Evolutionary conservation across 2,113 vertebrate genomes (phyloP), one percentile per base, ranked within the genome.

Genomic region (Serilophus lunatus): DNA sequence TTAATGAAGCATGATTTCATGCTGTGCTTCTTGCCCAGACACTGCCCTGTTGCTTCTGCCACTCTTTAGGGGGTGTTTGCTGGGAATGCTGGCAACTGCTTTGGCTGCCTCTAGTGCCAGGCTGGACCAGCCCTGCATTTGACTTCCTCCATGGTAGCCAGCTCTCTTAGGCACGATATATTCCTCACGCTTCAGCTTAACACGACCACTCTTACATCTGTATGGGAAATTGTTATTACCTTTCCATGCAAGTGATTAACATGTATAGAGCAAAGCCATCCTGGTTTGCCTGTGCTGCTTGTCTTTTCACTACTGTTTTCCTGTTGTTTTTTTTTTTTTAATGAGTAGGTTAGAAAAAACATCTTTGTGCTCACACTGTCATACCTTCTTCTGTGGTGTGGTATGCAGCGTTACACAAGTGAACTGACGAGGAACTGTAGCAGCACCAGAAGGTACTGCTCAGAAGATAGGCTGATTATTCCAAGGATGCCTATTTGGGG

Each of bases 91-190:
- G 29, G 64, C 1, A 2, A 5, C 25, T 71, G 24, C 51, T 54
- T 16, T 4, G 8, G 26, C 38, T 83, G 54, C 22, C 40, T 77
- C 57, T 65, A 64, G 19, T 89, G 47, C 38, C 22, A 1, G 4
- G 2, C 24, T 80, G 45, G 18, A 35, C 31, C 1, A 1, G 17
- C 54, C 14, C 16, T 82, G 59, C 1, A 0, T 36, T 81, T 70
- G 60, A 6, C 7, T 78, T 90, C 28, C 28, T 57, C 56, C 26
- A 13, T 45, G 18, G 14, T 2, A 49, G 51, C 35, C 38, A 42
- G 1, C 28, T 40, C 18, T 59, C 4, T 28, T 44, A 25, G 36
- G n/a, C 1, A 0, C 0, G 1, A 3, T 13, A 8, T 0, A 0
- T 65, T 84, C 18, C 4, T 25, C 59, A 3, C 13, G 20, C 51